A percentile compares a stretch with the other conserved stretches of the same genome.
Evolutionary conservation across 2,888 invertebrate species (phyloP).

Genomic region (Papilio protenor): DNA sequence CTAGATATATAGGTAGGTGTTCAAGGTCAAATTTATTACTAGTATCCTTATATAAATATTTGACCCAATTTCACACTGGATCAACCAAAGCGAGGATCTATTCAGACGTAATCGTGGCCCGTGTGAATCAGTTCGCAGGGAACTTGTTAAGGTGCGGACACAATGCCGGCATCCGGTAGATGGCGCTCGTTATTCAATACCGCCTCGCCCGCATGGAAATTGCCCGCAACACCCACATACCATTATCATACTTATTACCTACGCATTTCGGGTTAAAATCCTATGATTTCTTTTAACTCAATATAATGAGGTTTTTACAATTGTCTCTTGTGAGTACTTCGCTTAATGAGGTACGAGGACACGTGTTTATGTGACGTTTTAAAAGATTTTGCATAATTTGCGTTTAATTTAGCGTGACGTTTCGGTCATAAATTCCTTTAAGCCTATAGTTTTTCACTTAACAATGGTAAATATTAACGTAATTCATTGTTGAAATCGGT

Average conservation of each 20-base stretch:
- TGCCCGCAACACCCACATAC: neutral
- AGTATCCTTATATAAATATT: neutral
- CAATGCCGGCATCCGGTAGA: conserved; percentile 43
- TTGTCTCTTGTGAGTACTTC: conserved; percentile 21
- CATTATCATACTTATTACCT: conserved; percentile 7
- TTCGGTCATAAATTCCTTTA: neutral
- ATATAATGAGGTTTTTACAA: conserved; percentile 22
- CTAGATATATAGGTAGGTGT: neutral
- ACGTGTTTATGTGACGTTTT: conserved; percentile 19
- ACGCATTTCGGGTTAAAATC: neutral
- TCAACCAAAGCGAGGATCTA: neutral
- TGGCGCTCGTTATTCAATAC: conserved; percentile 45
- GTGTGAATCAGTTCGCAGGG: conserved; percentile 37
- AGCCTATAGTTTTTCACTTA: neutral
- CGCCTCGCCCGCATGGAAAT: conserved; percentile 31
- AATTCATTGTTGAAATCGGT: neutral
- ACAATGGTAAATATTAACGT: neutral
- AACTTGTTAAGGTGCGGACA: conserved; percentile 39
- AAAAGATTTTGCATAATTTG: conserved; percentile 16
- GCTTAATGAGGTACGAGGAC: conserved; percentile 16
- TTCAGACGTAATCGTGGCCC: neutral
- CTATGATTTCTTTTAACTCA: neutral
- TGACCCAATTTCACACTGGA: neutral
- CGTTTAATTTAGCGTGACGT: neutral
- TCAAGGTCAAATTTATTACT: no score